These are phyloP conservation scores for Trichosurus vulpecula DNA, from an alignment of 2,797 vertebrate species.

Conservation along the genomic window DNA sequence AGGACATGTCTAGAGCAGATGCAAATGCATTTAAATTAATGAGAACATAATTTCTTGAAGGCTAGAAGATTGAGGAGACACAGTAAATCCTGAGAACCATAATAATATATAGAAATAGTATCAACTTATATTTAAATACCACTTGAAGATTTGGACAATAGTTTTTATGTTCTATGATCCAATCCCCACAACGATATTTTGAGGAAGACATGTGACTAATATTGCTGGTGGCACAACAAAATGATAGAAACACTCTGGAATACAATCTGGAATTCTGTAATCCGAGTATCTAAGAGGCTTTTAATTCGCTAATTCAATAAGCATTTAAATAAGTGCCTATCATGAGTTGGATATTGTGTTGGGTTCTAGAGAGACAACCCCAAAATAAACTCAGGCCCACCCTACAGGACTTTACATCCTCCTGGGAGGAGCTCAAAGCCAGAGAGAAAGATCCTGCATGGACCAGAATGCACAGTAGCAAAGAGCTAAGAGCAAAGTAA, in stretches of 20 bases:
- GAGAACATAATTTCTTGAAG: not conserved
- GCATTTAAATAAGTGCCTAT: not conserved
- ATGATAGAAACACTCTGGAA: not conserved
- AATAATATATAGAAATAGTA: not conserved
- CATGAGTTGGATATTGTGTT: not conserved
- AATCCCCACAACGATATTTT: not conserved
- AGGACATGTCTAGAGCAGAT: not conserved
- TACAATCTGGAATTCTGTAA: not conserved
- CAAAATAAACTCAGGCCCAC: not conserved
- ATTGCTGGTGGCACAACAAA: not conserved
- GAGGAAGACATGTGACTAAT: not conserved
- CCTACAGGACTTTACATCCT: not conserved
- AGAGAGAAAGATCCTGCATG: not conserved
- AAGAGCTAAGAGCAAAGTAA: not conserved
- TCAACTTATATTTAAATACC: not conserved
- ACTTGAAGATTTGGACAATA: not conserved
- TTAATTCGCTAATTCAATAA: not conserved
- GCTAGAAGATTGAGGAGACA: not conserved
- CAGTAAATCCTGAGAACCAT: not conserved
- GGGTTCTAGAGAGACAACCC: not conserved
- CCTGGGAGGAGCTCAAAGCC: not conserved
- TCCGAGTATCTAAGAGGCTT: not conserved
- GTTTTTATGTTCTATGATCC: not conserved
- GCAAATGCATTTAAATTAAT: not conserved
- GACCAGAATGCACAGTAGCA: not conserved